A percentile compares a stretch with the other conserved stretches of the same genome.
Conservation (phyloP, 1,140 invertebrate genomes). For the Acyrthosiphon pisum region DNA sequence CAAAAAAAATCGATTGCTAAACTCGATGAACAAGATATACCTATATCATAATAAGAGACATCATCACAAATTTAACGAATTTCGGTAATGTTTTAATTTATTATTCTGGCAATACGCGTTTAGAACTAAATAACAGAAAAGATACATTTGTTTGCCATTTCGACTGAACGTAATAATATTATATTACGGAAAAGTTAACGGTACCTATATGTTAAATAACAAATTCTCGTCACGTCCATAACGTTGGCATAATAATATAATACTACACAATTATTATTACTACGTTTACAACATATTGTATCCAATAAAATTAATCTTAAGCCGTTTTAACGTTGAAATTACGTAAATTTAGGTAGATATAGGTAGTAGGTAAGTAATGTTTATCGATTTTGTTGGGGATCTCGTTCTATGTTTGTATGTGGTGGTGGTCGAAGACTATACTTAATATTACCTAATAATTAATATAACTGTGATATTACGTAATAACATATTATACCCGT, state of each 20-base stretch:
- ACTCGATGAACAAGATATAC: not conserved
- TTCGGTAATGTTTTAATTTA: not conserved
- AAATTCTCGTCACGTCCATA: not conserved
- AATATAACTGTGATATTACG: not conserved
- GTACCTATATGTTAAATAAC: not conserved
- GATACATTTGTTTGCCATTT: not conserved
- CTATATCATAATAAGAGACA: not conserved
- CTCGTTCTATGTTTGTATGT: not conserved
- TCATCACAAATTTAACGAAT: not conserved
- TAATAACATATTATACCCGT: not conserved
- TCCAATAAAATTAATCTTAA: not conserved
- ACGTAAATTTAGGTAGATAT: not conserved
- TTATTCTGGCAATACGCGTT: not conserved
- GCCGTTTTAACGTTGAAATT: not conserved
- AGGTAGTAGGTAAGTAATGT: not conserved
- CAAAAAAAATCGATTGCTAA: not conserved
- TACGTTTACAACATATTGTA: not conserved
- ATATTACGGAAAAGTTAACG: slow-evolving; percentile 2
- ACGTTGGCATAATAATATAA: not conserved
- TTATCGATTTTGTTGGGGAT: not conserved
- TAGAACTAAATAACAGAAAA: not conserved
- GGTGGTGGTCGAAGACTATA: not conserved
- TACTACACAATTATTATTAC: not conserved
- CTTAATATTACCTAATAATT: not conserved
- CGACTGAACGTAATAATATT: not conserved